Evolutionary conservation across 2,888 invertebrate species (phyloP).

Genomic region (Pyrocoelia pectoralis): DNA sequence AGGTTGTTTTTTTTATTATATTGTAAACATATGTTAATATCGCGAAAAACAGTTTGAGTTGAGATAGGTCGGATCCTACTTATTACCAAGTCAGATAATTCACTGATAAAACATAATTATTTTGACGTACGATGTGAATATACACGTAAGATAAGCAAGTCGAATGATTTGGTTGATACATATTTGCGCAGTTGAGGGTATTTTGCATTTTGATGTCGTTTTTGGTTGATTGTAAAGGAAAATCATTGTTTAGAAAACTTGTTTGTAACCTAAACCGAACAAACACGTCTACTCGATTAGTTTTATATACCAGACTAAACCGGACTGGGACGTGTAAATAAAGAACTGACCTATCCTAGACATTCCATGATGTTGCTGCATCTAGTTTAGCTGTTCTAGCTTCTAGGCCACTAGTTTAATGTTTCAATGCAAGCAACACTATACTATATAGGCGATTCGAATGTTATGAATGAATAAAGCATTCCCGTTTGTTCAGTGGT

Average conservation of each 20-base stretch:
- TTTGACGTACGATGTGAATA: conserved; percentile 5
- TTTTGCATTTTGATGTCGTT: conserved; percentile 3
- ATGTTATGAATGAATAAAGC: neutral
- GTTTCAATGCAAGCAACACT: conserved; percentile 20
- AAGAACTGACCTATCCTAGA: conserved; percentile 43
- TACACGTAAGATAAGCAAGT: neutral
- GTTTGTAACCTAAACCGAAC: conserved; percentile 16
- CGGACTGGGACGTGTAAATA: conserved; percentile 32
- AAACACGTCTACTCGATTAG: conserved; percentile 17
- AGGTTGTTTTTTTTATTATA: conserved; percentile 11
- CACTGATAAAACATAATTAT: neutral
- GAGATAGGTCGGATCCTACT: conserved; percentile 30
- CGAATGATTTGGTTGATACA: conserved; percentile 9
- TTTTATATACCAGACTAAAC: conserved; percentile 23
- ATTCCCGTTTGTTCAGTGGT: too few species aligned
- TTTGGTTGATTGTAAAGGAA: neutral
- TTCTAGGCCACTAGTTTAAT: conserved; percentile 31
- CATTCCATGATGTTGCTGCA: conserved; percentile 39
- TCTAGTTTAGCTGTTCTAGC: conserved; percentile 31
- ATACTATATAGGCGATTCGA: conserved; percentile 6
- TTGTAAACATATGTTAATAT: conserved; percentile 1
- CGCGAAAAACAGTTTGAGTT: conserved; percentile 18
- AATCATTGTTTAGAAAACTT: conserved; percentile 6
- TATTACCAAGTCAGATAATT: conserved; percentile 6
- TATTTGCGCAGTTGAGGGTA: conserved; percentile 5